phyloP scores from a whole-genome alignment of 2,113 vertebrate genomes.

The Tupaia chinensis region DNA sequence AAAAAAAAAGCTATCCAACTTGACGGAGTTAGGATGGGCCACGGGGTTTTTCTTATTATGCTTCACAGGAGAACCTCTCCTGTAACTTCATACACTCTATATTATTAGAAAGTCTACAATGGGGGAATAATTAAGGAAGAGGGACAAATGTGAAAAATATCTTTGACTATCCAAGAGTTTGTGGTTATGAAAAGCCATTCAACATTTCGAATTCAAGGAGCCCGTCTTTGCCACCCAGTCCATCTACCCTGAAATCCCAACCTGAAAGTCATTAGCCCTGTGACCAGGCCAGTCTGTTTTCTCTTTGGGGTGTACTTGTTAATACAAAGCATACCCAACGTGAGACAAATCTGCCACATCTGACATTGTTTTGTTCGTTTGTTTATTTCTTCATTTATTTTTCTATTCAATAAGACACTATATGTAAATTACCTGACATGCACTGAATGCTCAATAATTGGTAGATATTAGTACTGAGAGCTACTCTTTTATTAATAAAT shows the following conservation, averaged over 20 bases:
- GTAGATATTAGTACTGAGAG: not conserved
- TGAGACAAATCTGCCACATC: not conserved
- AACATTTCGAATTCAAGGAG: constrained; percentile 1
- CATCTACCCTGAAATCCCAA: not conserved
- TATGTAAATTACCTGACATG: not conserved
- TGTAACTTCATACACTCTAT: not conserved
- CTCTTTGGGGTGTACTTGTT: not conserved
- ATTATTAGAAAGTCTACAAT: not conserved
- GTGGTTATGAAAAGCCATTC: not conserved
- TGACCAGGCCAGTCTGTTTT: not conserved
- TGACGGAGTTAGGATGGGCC: rapidly evolving
- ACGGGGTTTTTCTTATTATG: too few relatives aligned
- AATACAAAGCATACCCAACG: not conserved
- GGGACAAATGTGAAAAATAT: not conserved
- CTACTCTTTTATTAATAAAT: not conserved
- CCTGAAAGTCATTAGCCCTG: not conserved
- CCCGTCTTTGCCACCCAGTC: not conserved
- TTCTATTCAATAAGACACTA: not conserved
- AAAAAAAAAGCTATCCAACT: not conserved
- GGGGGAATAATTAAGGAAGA: not conserved
- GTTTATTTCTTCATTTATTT: not conserved
- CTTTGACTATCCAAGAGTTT: not conserved
- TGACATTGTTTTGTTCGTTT: not conserved
- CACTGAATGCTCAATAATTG: not conserved
- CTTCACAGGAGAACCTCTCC: not conserved